Percentiles rank a stretch among this genome's conserved stretches.
Evolutionary conservation across 2,888 invertebrate genomes (phyloP).

Genomic region (Cataglyphis altisquamis): DNA sequence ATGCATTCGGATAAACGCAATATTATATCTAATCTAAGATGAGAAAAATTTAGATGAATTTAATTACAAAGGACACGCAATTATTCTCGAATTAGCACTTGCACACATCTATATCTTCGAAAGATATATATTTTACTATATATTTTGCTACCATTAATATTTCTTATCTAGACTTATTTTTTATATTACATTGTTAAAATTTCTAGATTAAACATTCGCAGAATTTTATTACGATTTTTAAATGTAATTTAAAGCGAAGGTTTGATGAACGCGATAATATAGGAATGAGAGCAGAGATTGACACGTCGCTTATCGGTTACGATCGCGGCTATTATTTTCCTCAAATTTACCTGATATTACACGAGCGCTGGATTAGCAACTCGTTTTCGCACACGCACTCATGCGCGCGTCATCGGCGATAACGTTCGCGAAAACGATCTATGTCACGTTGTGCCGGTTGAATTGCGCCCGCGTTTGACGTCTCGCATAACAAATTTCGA

Average conservation of each 20-base stretch:
- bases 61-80: not conserved
- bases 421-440: slow-evolving; percentile 70
- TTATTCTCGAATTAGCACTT: not conserved
- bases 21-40: not conserved
- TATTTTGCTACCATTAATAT: not conserved
- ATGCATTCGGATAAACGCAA: not conserved
- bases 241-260: not conserved
- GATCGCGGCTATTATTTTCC: not conserved
- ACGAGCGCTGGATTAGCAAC: slow-evolving; percentile 61
- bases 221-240: not conserved
- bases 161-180: not conserved
- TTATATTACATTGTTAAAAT: not conserved
- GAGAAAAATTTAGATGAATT: not conserved
- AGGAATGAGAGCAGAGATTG: not conserved
- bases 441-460: slow-evolving; percentile 64
- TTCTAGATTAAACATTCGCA: not conserved
- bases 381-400: slow-evolving; percentile 63
- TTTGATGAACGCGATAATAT: not conserved
- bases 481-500: slow-evolving; percentile 73
- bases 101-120: not conserved
- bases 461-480: slow-evolving; percentile 64
- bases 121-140: not conserved
- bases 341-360: slow-evolving; percentile 66
- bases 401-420: slow-evolving; percentile 72
- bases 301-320: slow-evolving; percentile 4